A percentile compares a stretch with the other conserved stretches of the same genome.
These are phyloP conservation scores for Atethmia centrago DNA, from an alignment of 2,888 invertebrate species.

Conservation along the genomic window DNA sequence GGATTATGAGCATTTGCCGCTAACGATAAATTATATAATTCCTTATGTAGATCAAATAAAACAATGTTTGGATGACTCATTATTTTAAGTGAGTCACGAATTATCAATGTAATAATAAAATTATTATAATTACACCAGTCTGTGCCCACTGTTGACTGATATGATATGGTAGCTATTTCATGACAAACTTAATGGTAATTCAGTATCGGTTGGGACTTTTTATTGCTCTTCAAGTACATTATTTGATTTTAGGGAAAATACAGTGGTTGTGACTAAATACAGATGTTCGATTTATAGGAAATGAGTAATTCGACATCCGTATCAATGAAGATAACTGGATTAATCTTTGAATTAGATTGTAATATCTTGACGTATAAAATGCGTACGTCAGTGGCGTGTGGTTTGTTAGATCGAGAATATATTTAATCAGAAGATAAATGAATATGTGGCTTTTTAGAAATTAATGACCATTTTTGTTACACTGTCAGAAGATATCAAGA, in stretches of 20 bases:
- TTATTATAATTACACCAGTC: conserved; percentile 73
- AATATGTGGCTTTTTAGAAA: not conserved
- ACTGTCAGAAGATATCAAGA: not conserved
- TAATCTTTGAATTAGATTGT: conserved; percentile 27
- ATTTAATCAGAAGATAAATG: conserved; percentile 1
- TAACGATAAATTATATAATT: not conserved
- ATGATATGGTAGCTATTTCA: conserved; percentile 69
- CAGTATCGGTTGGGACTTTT: conserved; percentile 50
- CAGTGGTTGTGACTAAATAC: not conserved
- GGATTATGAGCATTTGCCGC: not conserved
- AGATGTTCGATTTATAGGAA: conserved; percentile 7
- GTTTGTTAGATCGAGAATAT: not conserved
- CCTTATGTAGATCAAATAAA: conserved; percentile 15
- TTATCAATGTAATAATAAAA: conserved; percentile 77
- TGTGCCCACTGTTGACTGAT: conserved; percentile 72
- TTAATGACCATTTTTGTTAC: not conserved
- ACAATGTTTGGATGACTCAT: conserved; percentile 74
- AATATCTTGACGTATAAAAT: conserved; percentile 9
- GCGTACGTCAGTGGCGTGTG: conserved; percentile 16
- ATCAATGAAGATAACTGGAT: conserved; percentile 42
- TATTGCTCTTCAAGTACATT: conserved; percentile 42
- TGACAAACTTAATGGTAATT: conserved; percentile 62
- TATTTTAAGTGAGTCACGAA: conserved; percentile 71
- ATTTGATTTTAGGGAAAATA: conserved; percentile 35
- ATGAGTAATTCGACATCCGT: conserved; percentile 24